Percentiles rank a stretch among this genome's conserved stretches.
Conservation (phyloP, 2,888 invertebrate species). For the Dryadula phaetusa region DNA sequence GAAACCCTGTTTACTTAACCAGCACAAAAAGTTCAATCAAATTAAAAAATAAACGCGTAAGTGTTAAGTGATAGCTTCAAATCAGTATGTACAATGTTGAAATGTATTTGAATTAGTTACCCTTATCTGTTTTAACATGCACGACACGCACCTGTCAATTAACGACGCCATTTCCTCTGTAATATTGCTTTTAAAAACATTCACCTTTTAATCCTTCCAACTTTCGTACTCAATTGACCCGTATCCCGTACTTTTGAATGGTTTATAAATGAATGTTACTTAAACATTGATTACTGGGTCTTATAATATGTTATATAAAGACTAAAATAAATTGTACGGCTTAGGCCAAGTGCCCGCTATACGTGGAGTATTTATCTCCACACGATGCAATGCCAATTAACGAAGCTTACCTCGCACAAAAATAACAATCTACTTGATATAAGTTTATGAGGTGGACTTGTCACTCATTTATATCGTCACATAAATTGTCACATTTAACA, state of each 20-base stretch:
- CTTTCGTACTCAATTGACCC: conserved; percentile 35
- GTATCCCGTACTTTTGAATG: conserved; percentile 21
- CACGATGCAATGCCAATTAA: conserved; percentile 39
- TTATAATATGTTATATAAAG: not conserved
- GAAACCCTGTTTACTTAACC: not conserved
- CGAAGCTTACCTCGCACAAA: conserved; percentile 35
- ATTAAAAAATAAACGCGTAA: conserved; percentile 4
- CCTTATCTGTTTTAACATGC: conserved; percentile 40
- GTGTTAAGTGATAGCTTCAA: conserved; percentile 9
- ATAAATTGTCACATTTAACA: conserved; percentile 6
- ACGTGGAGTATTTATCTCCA: conserved; percentile 33
- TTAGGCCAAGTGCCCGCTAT: conserved; percentile 13
- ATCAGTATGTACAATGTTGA: conserved; percentile 23
- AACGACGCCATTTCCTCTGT: conserved; percentile 36
- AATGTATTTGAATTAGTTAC: conserved; percentile 40
- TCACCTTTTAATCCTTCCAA: conserved; percentile 33
- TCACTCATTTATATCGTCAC: not conserved
- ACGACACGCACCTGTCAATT: conserved; percentile 43
- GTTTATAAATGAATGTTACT: conserved; percentile 8
- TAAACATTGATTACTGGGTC: not conserved
- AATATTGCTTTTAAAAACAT: conserved; percentile 35
- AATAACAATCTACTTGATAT: conserved; percentile 35
- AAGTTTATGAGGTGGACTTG: conserved; percentile 25
- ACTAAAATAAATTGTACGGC: conserved; percentile 16
- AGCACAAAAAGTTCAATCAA: not conserved